These are phyloP conservation scores for Eumaeus atala DNA, from an alignment of 1,140 invertebrate species.

Conservation along the genomic window DNA sequence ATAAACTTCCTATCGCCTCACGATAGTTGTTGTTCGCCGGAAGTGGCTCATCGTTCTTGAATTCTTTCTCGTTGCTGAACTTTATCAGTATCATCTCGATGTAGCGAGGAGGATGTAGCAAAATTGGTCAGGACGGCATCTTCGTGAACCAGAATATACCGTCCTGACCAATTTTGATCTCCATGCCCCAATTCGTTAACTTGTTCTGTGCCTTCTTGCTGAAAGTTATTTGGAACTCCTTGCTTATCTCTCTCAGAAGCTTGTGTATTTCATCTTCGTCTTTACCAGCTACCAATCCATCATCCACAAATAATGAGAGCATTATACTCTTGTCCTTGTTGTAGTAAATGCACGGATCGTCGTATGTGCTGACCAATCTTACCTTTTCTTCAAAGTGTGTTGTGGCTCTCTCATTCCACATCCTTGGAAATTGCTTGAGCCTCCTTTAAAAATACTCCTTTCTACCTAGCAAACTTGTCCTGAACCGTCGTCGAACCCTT, in stretches of 20 bases:
- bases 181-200: neutral
- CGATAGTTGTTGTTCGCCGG: too few species aligned
- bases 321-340: neutral
- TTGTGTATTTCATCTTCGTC: neutral
- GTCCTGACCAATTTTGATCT: neutral
- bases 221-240: constrained; percentile 7
- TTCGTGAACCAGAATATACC: too few species aligned
- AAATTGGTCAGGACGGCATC: too few species aligned
- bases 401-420: constrained; percentile 3
- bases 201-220: neutral
- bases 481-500: constrained; percentile 17
- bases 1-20: too few species aligned
- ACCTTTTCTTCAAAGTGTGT: too few species aligned
- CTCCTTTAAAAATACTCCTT: constrained; percentile 15
- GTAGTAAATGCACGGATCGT: constrained; percentile 4
- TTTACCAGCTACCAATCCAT: constrained; percentile 5
- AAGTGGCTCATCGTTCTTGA: too few species aligned
- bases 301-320: constrained; percentile 10
- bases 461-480: constrained; percentile 12
- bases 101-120: too few species aligned
- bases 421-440: constrained; percentile 6
- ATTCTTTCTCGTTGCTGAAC: too few species aligned
- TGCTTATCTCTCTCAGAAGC: neutral
- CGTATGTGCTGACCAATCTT: neutral
- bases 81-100: too few species aligned